Evolutionary conservation across 2,113 vertebrate species (phyloP).

Genomic region (Corynorhinus townsendii): DNA sequence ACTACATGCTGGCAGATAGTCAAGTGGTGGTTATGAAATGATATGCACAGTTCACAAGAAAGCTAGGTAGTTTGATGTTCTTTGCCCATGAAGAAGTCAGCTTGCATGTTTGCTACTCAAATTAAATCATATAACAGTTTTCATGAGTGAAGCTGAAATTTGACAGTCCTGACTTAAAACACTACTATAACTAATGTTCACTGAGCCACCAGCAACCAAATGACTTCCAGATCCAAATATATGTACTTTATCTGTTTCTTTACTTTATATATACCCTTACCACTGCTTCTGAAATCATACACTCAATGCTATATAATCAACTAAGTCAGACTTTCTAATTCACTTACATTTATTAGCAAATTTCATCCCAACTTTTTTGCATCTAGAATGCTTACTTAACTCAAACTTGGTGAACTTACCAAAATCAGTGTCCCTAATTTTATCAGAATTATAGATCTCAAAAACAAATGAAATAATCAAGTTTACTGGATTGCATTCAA

Average conservation of each 20-base stretch:
- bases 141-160: background rate
- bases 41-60: background rate
- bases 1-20: background rate
- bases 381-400: background rate
- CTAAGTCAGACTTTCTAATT: background rate
- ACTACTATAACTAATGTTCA: background rate
- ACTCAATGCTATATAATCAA: background rate
- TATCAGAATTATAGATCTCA: background rate
- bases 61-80: background rate
- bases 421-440: background rate
- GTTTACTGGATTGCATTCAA: background rate
- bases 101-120: background rate
- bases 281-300: background rate
- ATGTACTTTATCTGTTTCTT: background rate
- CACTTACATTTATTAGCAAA: background rate
- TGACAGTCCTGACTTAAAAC: background rate
- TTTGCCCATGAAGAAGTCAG: background rate
- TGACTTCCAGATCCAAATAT: background rate
- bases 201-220: accelerated
- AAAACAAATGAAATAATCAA: background rate
- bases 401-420: background rate
- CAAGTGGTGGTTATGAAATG: background rate
- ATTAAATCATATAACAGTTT: background rate
- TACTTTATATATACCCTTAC: background rate
- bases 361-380: background rate